These are phyloP conservation scores for Chelon labrosus DNA, from an alignment of 2,797 vertebrate genomes.

Conservation along the genomic window DNA sequence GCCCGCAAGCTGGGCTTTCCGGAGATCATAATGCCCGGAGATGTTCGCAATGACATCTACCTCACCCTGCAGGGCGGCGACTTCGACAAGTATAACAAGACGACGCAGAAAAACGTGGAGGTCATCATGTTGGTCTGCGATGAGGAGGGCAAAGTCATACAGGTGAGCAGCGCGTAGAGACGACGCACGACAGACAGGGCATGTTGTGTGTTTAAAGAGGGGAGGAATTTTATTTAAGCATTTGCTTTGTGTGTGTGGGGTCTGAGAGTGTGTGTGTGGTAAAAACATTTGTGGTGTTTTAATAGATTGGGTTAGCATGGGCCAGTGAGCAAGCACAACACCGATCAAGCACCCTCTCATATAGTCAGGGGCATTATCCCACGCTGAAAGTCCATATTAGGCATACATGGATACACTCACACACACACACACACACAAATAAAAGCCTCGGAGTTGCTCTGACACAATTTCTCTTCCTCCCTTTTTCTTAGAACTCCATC, in stretches of 20 bases:
- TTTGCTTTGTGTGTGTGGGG: background rate
- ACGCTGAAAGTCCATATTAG: conserved; percentile 39
- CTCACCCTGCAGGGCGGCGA: conserved; percentile 92
- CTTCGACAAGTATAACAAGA: conserved; percentile 99
- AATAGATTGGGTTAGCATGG: conserved; percentile 30
- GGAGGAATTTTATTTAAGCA: conserved; percentile 16
- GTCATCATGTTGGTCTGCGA: conserved; percentile 97
- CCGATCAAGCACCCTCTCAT: conserved; percentile 40
- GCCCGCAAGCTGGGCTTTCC: conserved; percentile 97
- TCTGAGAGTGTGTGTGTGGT: conserved; percentile 7
- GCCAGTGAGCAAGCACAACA: conserved; percentile 35
- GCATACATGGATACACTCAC: background rate
- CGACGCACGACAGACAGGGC: background rate
- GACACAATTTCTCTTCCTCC: conserved; percentile 24
- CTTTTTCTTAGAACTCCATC: conserved; percentile 87
- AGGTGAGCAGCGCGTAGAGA: conserved; percentile 82
- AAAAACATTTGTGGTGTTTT: conserved; percentile 21
- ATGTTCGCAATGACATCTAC: conserved; percentile 98
- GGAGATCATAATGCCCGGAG: conserved; percentile 99
- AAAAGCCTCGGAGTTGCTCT: conserved; percentile 36
- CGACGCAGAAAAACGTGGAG: conserved; percentile 96
- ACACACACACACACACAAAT: background rate
- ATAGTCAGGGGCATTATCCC: conserved; percentile 38
- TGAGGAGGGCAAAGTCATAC: conserved; percentile 93
- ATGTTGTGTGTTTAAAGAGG: conserved; percentile 5